Base-by-base conservation (phyloP, 1,140 invertebrate species). In the Penaeus japonicus region DNA sequence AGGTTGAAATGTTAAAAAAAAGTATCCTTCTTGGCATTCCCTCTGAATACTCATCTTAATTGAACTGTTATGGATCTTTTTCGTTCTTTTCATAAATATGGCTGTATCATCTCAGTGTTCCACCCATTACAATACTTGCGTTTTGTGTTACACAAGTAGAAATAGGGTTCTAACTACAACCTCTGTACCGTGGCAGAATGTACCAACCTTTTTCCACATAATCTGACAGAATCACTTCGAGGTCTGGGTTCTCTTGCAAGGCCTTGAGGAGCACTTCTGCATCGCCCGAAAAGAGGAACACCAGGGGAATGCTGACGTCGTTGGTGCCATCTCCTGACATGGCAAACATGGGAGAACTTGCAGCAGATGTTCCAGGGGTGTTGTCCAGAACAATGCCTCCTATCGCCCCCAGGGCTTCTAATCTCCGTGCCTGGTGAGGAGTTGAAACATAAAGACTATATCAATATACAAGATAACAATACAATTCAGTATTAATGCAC, bases 241-340 rank as follows among this genome's bases (percentile, higher is more conserved):
- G 91, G 30, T 92, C 91, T 0, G 94, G 93, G 84, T 95, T 91
- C 20, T 92, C 91, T 17, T 91, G 90, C 53, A 95, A 92, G 27
- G 95, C 93, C 62, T 95, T 93, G 1, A 95, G 90, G 15, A 98
- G 92, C 90, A 94, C 93, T 77, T 93, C 92, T 17, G 95, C 96
- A 92, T 99, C 97, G 84, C 94, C 92, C n/a, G 94, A 94, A 92
- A 97, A 99, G 17, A 99, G 93, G 92, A 99, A 99, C 0, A 98
- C 96, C 22, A 97, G 94, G 0, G 98, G 97, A 92, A 99, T 99
- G 78, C 93, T 94, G 1, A 99, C 95, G 92, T 99, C 97, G 91
- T 97, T 95, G 15, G 94, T 95, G 0, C 97, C 97, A 93, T 98
- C 97, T 2, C 97, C 97, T 57, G 97, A 98, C 98, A 99, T 99